Conservation (phyloP, 2,797 vertebrate genomes). For the Betta splendens region DNA sequence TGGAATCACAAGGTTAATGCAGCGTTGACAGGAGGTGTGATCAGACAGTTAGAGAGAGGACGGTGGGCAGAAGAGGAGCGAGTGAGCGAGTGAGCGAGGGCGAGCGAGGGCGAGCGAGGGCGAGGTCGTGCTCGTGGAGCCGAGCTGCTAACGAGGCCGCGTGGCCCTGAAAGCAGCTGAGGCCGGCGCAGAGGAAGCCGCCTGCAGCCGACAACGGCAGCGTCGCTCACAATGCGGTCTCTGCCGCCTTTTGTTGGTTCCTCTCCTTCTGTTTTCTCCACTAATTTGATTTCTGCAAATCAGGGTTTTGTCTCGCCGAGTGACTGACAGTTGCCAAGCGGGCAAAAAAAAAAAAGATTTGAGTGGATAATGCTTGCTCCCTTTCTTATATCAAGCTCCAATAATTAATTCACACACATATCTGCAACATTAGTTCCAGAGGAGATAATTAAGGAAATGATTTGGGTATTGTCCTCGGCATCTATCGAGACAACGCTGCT, state of each 20-base stretch:
- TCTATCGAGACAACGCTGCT: slow-evolving; percentile 69
- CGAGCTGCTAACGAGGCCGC: slow-evolving; percentile 32
- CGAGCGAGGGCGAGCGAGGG: neutral
- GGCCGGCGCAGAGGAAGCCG: no score
- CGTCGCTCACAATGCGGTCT: slow-evolving; percentile 70
- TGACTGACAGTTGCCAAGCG: slow-evolving; percentile 77
- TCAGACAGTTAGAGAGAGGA: slow-evolving; percentile 8
- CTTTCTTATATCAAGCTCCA: slow-evolving; percentile 70
- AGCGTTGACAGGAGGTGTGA: slow-evolving; percentile 7
- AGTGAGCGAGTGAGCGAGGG: neutral
- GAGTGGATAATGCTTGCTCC: slow-evolving; percentile 61
- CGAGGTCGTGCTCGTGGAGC: slow-evolving; percentile 48
- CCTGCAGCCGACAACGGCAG: slow-evolving; percentile 16
- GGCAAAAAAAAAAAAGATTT: slow-evolving; percentile 62
- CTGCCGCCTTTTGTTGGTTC: slow-evolving; percentile 75
- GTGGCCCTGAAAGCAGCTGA: slow-evolving; percentile 36
- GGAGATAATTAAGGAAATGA: slow-evolving; percentile 80
- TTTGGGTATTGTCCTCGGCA: slow-evolving; percentile 73
- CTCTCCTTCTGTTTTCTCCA: slow-evolving; percentile 62
- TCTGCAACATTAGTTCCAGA: slow-evolving; percentile 78
- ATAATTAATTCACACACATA: slow-evolving; percentile 80
- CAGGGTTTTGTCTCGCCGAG: slow-evolving; percentile 75
- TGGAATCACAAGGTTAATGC: neutral
- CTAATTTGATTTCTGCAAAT: slow-evolving; percentile 82
- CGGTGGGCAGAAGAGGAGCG: slow-evolving; percentile 2